Evolutionary conservation across 2,888 invertebrate species (phyloP).

Genomic region (Zaprionus bogoriensis): DNA sequence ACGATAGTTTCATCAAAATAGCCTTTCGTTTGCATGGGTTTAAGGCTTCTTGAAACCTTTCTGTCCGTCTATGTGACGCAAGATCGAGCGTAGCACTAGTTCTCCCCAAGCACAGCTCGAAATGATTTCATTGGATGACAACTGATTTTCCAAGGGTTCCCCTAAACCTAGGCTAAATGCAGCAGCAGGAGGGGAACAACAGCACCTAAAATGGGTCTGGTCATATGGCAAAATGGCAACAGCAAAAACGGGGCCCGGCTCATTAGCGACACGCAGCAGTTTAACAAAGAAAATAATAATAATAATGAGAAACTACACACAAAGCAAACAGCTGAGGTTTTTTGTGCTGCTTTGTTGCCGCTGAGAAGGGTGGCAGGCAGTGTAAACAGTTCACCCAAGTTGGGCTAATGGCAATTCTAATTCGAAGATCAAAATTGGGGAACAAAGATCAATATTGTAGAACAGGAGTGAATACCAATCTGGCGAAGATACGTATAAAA

Average conservation of each 20-base stretch:
- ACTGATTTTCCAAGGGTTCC: no score
- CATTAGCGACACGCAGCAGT: conserved; percentile 47
- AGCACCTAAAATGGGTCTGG: conserved; percentile 3
- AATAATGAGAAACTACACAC: conserved; percentile 51
- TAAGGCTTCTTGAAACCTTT: no score
- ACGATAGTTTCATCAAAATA: no score
- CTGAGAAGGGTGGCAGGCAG: no score
- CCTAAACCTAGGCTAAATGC: no score
- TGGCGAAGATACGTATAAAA: no score
- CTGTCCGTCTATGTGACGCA: no score
- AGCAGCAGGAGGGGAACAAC: not conserved
- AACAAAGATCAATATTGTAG: not conserved
- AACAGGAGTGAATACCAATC: no score
- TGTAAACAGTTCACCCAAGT: conserved; percentile 26
- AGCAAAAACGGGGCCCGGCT: conserved; percentile 17
- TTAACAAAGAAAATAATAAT: conserved; percentile 33
- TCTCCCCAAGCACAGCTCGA: no score
- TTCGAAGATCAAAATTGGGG: not conserved
- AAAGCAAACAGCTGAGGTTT: conserved; percentile 33
- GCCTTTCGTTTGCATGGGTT: no score
- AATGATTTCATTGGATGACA: no score
- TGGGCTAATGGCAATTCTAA: conserved; percentile 18
- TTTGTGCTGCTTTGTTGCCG: not conserved
- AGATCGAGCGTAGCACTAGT: no score
- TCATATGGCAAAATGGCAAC: conserved; percentile 12